Evolutionary conservation across 2,888 invertebrate genomes (phyloP).

Genomic region (Rotaria sp.): DNA sequence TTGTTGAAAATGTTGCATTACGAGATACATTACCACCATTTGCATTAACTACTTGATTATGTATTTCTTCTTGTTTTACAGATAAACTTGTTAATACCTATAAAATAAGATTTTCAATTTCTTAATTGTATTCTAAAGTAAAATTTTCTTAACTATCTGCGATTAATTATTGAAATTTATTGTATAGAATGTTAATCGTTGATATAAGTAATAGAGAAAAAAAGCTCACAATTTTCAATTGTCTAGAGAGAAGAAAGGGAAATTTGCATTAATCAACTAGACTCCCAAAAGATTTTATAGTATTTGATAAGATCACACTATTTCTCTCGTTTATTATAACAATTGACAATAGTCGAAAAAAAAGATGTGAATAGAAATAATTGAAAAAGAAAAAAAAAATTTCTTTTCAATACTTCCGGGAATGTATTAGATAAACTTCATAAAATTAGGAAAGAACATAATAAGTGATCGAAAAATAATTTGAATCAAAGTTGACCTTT

Average conservation of each 20-base stretch:
- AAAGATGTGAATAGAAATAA: too few species aligned
- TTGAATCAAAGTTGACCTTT: too few species aligned
- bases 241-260: not conserved
- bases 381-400: too few species aligned
- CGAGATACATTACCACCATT: not conserved
- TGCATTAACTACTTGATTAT: not conserved
- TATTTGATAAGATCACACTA: not conserved
- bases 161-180: not conserved
- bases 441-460: too few species aligned
- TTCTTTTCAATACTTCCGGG: too few species aligned
- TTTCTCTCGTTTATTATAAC: not conserved
- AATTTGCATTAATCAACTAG: not conserved
- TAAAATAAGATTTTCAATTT: not conserved
- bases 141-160: too few species aligned
- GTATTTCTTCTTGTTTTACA: constrained; percentile 28
- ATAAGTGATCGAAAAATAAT: too few species aligned
- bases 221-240: not conserved
- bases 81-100: not conserved
- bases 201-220: not conserved
- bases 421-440: too few species aligned
- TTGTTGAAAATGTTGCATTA: not conserved
- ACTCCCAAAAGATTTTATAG: not conserved
- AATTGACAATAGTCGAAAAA: not conserved
- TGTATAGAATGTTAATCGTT: not conserved
- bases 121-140: too few species aligned